A percentile compares a stretch with the other conserved stretches of the same genome.
Conservation (phyloP, 1,140 invertebrate genomes). For the Popillia japonica region DNA sequence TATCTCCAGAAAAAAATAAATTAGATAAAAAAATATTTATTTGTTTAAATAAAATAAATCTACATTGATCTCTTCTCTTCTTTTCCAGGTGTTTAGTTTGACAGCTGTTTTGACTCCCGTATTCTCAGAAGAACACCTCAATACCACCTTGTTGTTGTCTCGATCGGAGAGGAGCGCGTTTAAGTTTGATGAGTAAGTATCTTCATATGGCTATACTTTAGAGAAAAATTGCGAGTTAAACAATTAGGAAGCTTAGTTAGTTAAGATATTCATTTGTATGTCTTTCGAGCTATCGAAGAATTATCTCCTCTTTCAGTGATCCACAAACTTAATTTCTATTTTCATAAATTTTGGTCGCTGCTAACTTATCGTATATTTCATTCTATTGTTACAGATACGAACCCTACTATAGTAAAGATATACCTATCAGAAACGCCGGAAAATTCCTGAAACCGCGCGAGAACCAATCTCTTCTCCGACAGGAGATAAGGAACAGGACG, state of each 20-base stretch:
- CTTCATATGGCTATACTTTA: no score
- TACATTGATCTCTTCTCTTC: slow-evolving; percentile 7
- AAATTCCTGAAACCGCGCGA: slow-evolving; percentile 63
- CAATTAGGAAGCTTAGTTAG: no score
- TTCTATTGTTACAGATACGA: slow-evolving; percentile 49
- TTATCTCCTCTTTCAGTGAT: no score
- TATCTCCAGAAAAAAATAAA: no score
- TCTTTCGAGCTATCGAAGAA: no score
- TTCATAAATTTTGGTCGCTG: no score
- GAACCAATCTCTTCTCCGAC: slow-evolving; percentile 70
- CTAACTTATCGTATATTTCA: not conserved
- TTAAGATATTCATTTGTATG: no score
- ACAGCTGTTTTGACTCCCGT: slow-evolving; percentile 55
- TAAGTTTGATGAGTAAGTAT: slow-evolving; percentile 10
- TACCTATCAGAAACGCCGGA: slow-evolving; percentile 48
- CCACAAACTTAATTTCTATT: no score
- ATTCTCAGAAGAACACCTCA: slow-evolving; percentile 52
- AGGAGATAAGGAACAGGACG: slow-evolving; percentile 66
- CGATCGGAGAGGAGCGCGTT: slow-evolving; percentile 39
- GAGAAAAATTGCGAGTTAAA: no score
- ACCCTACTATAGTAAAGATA: slow-evolving; percentile 49
- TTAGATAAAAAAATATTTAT: no score
- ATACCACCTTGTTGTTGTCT: slow-evolving; percentile 46
- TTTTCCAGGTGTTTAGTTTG: slow-evolving; percentile 58
- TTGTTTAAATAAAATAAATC: no score